phyloP scores from a whole-genome alignment of 2,888 invertebrate species.

The Argyra leucocephala region DNA sequence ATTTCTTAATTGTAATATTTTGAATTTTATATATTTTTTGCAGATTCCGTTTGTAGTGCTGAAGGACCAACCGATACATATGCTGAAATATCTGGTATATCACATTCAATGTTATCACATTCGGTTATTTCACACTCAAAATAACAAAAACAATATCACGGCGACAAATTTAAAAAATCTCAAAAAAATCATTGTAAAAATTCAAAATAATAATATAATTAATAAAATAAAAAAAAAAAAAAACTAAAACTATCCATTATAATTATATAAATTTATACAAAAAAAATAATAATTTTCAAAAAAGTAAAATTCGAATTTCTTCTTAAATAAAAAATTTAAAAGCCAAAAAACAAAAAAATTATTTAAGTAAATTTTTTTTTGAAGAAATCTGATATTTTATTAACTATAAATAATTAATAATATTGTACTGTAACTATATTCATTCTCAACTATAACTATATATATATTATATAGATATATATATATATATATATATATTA shows the following conservation, averaged over 20 bases:
- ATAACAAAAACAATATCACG: neutral
- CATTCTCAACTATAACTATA: neutral
- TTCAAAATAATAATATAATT: neutral
- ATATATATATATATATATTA: neutral
- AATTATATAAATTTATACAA: neutral
- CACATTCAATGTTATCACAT: conserved; percentile 41
- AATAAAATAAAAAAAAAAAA: neutral
- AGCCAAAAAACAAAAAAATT: neutral
- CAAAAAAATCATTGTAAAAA: neutral
- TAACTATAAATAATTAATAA: neutral
- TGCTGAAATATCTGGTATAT: conserved; percentile 43
- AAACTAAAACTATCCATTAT: neutral
- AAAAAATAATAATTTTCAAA: neutral
- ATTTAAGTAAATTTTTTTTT: neutral
- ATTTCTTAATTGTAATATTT: no score
- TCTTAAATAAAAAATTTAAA: neutral
- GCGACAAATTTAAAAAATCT: neutral
- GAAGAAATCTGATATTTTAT: no score
- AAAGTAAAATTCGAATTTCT: neutral
- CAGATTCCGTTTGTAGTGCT: conserved; percentile 76
- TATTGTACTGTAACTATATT: neutral
- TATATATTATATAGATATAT: no score
- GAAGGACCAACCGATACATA: conserved; percentile 63
- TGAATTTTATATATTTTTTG: neutral
- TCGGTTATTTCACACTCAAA: conserved; percentile 37